A percentile compares a stretch with the other conserved stretches of the same genome.
Evolutionary conservation across 2,888 invertebrate genomes (phyloP).

Genomic region (Tryphoninae sp.): DNA sequence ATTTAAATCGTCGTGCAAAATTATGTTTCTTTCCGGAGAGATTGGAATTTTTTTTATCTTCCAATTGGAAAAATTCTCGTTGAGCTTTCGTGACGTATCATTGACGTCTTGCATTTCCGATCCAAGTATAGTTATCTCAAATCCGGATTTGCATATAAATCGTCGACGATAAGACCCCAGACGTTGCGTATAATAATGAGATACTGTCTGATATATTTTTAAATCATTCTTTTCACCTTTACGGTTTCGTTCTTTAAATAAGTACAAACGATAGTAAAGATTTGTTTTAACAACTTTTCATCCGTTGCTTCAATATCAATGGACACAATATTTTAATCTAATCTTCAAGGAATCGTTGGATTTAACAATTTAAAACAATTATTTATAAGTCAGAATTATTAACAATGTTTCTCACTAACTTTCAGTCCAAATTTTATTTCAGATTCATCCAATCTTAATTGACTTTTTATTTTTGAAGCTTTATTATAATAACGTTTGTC

Average conservation of each 20-base stretch:
- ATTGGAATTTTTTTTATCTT: background rate
- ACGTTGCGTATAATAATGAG: background rate
- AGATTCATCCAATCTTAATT: too few species aligned
- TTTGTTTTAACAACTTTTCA: background rate
- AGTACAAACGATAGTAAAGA: background rate
- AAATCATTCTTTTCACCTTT: background rate
- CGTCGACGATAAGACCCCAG: background rate
- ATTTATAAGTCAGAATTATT: too few species aligned
- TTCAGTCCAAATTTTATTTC: too few species aligned
- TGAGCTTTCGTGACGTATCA: background rate
- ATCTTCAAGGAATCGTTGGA: too few species aligned
- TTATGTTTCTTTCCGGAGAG: too few species aligned
- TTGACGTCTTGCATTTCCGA: background rate
- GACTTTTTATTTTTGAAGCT: too few species aligned
- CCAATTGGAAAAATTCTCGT: background rate
- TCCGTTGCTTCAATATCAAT: background rate
- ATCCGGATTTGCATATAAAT: background rate
- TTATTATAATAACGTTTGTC: too few species aligned
- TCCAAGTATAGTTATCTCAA: background rate
- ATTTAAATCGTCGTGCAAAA: too few species aligned
- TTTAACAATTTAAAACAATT: too few species aligned
- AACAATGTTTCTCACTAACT: too few species aligned
- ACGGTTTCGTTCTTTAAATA: background rate
- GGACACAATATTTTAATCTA: too few species aligned
- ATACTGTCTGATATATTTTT: background rate